These are phyloP conservation scores for Aphelocoma californica DNA, from an alignment of 2,797 vertebrate species.

Conservation along the genomic window DNA sequence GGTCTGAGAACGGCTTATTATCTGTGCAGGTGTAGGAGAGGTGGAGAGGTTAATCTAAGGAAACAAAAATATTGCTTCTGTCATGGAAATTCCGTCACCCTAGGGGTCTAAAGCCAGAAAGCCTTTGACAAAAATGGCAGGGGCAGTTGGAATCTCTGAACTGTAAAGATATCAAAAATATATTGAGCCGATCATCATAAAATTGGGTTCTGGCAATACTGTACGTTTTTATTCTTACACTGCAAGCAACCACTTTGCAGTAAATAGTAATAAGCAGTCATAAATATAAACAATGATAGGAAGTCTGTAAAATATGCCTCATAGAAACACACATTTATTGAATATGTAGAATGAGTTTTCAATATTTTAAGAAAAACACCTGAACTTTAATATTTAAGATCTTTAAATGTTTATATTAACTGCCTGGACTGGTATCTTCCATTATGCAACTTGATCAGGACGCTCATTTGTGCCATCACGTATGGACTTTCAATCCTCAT, in stretches of 20 bases:
- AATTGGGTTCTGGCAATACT: background rate
- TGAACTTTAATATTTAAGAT: background rate
- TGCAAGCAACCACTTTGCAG: background rate
- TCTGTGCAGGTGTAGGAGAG: constrained; percentile 85
- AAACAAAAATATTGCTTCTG: constrained; percentile 71
- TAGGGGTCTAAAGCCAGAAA: constrained; percentile 50
- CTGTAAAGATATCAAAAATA: background rate
- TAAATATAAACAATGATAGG: background rate
- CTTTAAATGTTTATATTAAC: background rate
- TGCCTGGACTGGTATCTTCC: background rate
- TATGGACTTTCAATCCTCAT: background rate
- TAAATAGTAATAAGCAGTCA: background rate
- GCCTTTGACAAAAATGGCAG: constrained; percentile 35
- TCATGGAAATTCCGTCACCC: constrained; percentile 65
- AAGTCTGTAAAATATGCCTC: background rate
- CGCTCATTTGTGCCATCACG: background rate
- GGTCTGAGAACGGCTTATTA: constrained; percentile 86
- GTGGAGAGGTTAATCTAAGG: constrained; percentile 85
- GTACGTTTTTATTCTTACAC: background rate
- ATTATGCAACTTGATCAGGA: background rate
- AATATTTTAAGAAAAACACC: background rate
- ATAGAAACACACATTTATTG: background rate
- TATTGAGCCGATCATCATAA: background rate
- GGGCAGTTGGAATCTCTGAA: constrained; percentile 16
- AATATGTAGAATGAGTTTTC: background rate